Evolutionary conservation across 1,140 invertebrate species (phyloP).

Genomic region (Pseudomyrmex sp.): DNA sequence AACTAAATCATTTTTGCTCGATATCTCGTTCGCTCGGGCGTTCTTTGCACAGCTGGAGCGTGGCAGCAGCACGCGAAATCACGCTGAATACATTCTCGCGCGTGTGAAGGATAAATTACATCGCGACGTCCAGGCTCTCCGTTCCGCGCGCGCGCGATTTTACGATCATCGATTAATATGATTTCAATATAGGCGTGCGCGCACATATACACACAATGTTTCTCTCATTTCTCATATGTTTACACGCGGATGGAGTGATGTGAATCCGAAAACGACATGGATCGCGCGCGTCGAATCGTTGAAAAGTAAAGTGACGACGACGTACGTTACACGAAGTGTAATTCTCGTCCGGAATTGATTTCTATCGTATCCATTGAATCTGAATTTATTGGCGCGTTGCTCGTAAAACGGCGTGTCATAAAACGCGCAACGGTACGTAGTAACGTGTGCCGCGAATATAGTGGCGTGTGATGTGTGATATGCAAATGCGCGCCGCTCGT

Average conservation of each 20-base stretch:
- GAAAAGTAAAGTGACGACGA: not conserved
- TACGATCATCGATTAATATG: conserved; percentile 66
- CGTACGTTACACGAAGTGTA: not conserved
- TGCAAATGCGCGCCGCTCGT: too few relatives aligned
- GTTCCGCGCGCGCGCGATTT: conserved; percentile 48
- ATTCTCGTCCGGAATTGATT: conserved; percentile 17
- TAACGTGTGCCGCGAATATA: not conserved
- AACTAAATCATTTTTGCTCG: conserved; percentile 77
- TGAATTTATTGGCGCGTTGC: conserved; percentile 13
- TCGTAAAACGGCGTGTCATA: conserved; percentile 22
- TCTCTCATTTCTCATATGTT: too few relatives aligned
- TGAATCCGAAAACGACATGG: too few relatives aligned
- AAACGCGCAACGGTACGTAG: not conserved
- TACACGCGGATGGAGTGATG: too few relatives aligned
- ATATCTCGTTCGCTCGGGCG: conserved; percentile 66
- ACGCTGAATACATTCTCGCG: conserved; percentile 66
- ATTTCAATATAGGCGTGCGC: conserved; percentile 58
- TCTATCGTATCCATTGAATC: conserved; percentile 6
- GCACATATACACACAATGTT: too few relatives aligned
- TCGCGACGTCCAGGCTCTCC: not conserved
- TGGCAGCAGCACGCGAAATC: conserved; percentile 65
- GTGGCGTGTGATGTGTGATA: not conserved
- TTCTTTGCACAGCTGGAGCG: conserved; percentile 67
- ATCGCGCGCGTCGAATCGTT: not conserved
- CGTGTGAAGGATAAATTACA: conserved; percentile 65